Evolutionary conservation across 2,888 invertebrate species (phyloP), one percentile per base, ranked within the genome.

Genomic region (Amorpha juglandis): DNA sequence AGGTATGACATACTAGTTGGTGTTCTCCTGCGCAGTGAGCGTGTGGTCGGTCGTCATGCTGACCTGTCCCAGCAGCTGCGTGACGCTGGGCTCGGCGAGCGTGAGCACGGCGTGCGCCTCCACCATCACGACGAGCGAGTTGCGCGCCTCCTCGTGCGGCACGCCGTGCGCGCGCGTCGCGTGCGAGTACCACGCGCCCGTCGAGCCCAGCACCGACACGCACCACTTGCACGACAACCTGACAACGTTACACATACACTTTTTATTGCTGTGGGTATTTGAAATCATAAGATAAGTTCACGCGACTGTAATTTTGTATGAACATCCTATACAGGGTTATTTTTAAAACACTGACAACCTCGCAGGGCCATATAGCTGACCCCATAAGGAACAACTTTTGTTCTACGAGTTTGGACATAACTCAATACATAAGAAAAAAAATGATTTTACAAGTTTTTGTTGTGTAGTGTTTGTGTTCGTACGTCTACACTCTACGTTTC

Each of bases 71-170:
- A 94, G 72, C 35, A 94, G 70, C 71, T 90, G 90, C 0, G 92
- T 87, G 6, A 91, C 92, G 64, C 90, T 92, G 6, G 94, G 93
- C 64, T 93, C 93, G 69, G 85, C 86, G 21, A 93, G 77, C 0
- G 94, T 92, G 0, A 95, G 84, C 0, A 95, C 95, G 33, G 95
- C 95, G 66, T 95, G 95, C 0, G 95, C 95, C 71, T 95, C 95
- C 51, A 95, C 95, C 87, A 95, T 92, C 14, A 95, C 95, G 45
- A 95, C 92, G 2, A 95, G 89, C 0, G 94, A 95, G 77, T 95
- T 94, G 52, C 95, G 88, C 0, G 95, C 95, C 68, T 95, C 95
- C 67, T 90, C 93, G 67, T 94, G 93, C 0, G 94, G 91, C 0
- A 95, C 89, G 38, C 94, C 94, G 80, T 95, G 95, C 3, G 92